Conservation (phyloP, 2,888 invertebrate species). For the Tipula helvola region DNA sequence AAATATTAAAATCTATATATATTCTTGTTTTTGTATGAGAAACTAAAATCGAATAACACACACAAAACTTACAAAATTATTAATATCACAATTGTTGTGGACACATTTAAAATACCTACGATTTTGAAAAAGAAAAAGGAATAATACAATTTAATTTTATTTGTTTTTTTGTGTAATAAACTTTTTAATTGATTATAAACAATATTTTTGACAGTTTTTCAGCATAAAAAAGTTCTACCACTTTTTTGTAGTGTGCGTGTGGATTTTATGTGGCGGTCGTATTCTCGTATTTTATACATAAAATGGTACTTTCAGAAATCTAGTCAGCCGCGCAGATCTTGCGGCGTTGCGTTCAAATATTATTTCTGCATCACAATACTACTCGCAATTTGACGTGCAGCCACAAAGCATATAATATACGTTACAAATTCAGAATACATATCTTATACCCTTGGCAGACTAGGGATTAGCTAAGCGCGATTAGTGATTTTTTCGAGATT, state of each 20-base stretch:
- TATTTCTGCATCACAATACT: too few species aligned
- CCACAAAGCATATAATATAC: too few species aligned
- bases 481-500: too few species aligned
- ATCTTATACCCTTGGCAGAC: too few species aligned
- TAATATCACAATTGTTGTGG: background rate
- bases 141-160: background rate
- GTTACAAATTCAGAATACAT: too few species aligned
- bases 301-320: too few species aligned
- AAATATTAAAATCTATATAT: background rate
- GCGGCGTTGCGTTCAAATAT: too few species aligned
- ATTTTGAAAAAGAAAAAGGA: background rate
- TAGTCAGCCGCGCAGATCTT: too few species aligned
- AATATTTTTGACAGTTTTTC: background rate
- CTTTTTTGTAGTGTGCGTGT: background rate
- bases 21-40: background rate
- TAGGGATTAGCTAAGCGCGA: too few species aligned
- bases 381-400: too few species aligned
- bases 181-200: background rate
- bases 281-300: background rate
- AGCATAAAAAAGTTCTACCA: background rate
- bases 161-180: background rate
- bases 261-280: background rate
- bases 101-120: background rate
- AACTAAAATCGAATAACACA: background rate
- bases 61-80: background rate